Evolutionary conservation across 2,797 vertebrate species (phyloP).

Genomic region (Rhinatrema bivittatum): DNA sequence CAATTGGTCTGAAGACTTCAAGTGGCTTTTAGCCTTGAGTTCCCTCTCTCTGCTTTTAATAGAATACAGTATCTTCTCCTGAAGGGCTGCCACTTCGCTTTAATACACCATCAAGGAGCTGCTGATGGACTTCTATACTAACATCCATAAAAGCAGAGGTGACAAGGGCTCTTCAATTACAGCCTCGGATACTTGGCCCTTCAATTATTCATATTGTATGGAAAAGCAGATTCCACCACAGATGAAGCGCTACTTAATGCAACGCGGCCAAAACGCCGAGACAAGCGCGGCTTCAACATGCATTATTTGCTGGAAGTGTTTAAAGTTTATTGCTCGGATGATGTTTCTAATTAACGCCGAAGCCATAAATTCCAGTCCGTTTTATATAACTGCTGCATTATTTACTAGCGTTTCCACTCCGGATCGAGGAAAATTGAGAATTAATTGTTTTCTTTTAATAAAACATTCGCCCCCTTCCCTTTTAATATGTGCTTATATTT

Average conservation of each 20-base stretch:
- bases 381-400: constrained; percentile 71
- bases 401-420: constrained; percentile 52
- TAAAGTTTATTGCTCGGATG: constrained; percentile 69
- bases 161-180: constrained; percentile 63
- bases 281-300: constrained; percentile 15
- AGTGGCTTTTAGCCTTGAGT: constrained; percentile 59
- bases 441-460: constrained; percentile 53
- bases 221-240: constrained; percentile 41
- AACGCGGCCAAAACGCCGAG: constrained; percentile 10
- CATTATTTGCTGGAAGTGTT: constrained; percentile 65
- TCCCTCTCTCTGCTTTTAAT: constrained; percentile 43
- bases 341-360: constrained; percentile 66
- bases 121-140: constrained; percentile 56
- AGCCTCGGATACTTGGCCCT: constrained; percentile 40
- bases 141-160: constrained; percentile 56
- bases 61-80: constrained; percentile 42
- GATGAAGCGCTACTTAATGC: constrained; percentile 37
- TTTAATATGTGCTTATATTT: no score
- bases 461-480: no score
- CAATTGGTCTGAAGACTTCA: constrained; percentile 57
- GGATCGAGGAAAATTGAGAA: constrained; percentile 47
- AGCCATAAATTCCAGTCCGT: constrained; percentile 61
- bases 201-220: constrained; percentile 71
- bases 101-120: constrained; percentile 45
- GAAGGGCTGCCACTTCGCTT: constrained; percentile 45